Evolutionary conservation across 1,140 invertebrate species (phyloP), one percentile per base, ranked within the genome.

Genomic region (Thaumetopoea pityocampa): DNA sequence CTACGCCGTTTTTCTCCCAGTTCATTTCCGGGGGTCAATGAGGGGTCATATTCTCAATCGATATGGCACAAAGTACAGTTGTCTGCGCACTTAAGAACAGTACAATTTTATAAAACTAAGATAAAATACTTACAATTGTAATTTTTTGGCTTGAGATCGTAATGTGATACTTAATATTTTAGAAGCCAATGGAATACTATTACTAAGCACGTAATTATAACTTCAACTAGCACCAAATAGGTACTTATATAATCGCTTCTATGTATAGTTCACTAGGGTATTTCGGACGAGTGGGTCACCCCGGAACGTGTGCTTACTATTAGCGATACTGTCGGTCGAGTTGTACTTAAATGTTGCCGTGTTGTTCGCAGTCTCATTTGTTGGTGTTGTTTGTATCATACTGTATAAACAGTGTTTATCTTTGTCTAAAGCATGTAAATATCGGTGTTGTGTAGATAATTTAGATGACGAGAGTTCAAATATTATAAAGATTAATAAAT

Each of bases 381-480:
- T 77, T 77, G 66, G 47, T 67, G 70, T 76, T 71, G 62, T 67
- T 71, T 78, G 59, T 78, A 73, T 67, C 72, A 67, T 74, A n/a
- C n/a, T n/a, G n/a, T n/a, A n/a, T n/a, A 57, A 72, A 72, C 73
- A 67, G 61, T 67, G 49, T 71, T 67, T 62, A 73, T 70, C 60
- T 60, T 73, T 65, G 58, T 64, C 73, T 66, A 69, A 66, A 67
- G 51, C 64, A 65, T 82, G 73, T 82, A 82, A 65, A 82, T 82
- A 82, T 58, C 63, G 52, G 59, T 67, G 62, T 65, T 68, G 62
- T 82, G 73, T 82, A 82, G 78, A 78, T 82, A 80, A 72, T 68
- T 74, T 79, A 79, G 69, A 73, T 69, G 70, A 73, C 65, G 61
- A 79, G 67, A 82, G 73, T 82, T 82, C 78, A 82, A 82, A 82